Evolutionary conservation across 2,113 vertebrate species (phyloP).

Genomic region (Athene noctua): DNA sequence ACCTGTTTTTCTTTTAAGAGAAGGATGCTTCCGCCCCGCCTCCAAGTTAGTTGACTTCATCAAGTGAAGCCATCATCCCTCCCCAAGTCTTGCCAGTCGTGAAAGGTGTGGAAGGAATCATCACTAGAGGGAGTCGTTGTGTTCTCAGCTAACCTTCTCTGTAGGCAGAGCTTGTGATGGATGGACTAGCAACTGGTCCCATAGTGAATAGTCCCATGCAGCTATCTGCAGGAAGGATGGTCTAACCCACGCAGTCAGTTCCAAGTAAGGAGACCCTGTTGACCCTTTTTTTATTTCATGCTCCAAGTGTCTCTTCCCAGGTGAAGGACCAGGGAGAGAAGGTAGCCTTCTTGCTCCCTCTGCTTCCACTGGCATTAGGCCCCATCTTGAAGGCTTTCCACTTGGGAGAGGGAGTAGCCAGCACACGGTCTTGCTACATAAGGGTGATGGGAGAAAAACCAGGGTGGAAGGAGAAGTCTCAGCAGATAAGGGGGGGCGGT

Average conservation of each 20-base stretch:
- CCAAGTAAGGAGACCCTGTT: background rate
- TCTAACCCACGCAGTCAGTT: background rate
- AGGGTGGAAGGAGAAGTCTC: background rate
- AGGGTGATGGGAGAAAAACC: background rate
- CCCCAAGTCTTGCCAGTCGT: background rate
- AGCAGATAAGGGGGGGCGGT: background rate
- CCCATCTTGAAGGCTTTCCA: background rate
- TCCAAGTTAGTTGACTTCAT: background rate
- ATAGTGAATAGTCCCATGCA: background rate
- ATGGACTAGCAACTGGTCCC: background rate
- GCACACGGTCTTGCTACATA: background rate
- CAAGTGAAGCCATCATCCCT: fast-evolving
- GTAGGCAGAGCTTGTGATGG: background rate
- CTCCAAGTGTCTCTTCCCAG: background rate
- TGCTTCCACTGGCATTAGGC: background rate
- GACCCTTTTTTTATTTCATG: background rate
- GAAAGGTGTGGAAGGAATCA: background rate
- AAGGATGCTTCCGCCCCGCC: background rate
- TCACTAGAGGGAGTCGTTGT: background rate
- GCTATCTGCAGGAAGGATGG: background rate
- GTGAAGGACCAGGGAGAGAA: background rate
- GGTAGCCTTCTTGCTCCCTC: background rate
- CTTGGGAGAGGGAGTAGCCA: background rate
- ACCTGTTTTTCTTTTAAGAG: background rate
- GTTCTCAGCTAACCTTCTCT: background rate